Percentiles rank a stretch among this genome's conserved stretches.
These are phyloP conservation scores for Lepidothrix coronata DNA, from an alignment of 2,113 vertebrate genomes.

Conservation along the genomic window DNA sequence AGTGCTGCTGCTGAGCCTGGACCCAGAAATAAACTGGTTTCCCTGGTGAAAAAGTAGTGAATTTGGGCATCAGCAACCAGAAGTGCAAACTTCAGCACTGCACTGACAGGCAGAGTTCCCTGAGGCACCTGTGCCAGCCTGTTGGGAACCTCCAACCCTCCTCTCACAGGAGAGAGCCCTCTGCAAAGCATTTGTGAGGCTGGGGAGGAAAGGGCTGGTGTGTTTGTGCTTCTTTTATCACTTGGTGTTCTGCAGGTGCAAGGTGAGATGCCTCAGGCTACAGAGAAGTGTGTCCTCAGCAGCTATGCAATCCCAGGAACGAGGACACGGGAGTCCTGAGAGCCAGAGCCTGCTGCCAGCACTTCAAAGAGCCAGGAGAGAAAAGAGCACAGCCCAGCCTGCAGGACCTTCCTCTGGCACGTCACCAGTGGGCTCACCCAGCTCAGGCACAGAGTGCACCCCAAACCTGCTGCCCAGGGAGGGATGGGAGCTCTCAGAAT, in stretches of 20 bases:
- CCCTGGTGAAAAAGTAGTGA: not conserved
- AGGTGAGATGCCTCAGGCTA: not conserved
- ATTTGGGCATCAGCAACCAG: not conserved
- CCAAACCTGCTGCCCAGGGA: not conserved
- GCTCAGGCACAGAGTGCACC: not conserved
- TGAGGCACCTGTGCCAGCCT: not conserved
- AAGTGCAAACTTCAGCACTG: not conserved
- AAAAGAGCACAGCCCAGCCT: not conserved
- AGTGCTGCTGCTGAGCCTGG: not conserved
- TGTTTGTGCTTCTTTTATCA: not conserved
- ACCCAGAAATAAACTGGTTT: not conserved
- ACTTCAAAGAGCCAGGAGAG: not conserved
- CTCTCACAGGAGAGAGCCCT: not conserved
- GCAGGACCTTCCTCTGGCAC: not conserved
- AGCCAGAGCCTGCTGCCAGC: not conserved
- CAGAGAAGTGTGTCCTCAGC: not conserved
- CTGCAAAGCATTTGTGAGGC: not conserved
- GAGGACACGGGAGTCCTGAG: not conserved
- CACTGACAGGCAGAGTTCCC: not conserved
- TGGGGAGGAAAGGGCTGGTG: not conserved
- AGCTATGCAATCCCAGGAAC: not conserved
- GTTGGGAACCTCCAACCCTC: not conserved
- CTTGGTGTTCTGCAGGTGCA: not conserved
- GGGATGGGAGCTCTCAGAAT: accelerated
- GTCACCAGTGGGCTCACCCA: not conserved